Conservation (phyloP, 2,113 vertebrate genomes). For the Brachypteracias leptosomus region DNA sequence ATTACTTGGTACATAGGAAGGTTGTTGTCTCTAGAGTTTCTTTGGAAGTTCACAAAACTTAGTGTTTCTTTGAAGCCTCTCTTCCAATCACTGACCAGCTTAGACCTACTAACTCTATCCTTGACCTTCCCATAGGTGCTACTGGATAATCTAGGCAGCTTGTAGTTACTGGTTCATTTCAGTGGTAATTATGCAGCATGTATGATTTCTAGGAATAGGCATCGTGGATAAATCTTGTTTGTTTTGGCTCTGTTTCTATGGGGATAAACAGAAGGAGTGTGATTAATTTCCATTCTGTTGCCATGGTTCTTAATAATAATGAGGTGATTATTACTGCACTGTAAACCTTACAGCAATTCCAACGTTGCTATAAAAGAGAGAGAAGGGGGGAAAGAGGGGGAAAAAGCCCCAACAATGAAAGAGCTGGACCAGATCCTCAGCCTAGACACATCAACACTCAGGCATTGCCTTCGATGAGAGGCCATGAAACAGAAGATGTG, state of each 20-base stretch:
- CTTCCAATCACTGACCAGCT: background rate
- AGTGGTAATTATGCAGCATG: slow-evolving; percentile 14
- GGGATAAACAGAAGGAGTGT: slow-evolving; percentile 56
- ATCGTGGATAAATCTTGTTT: slow-evolving; percentile 59
- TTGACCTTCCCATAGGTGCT: background rate
- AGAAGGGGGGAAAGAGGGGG: background rate
- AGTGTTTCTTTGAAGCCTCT: background rate
- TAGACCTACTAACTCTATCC: too few species aligned
- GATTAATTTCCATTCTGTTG: slow-evolving; percentile 74
- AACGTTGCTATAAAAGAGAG: background rate
- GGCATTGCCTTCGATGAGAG: background rate
- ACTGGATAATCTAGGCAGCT: background rate
- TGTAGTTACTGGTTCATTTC: background rate
- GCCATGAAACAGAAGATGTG: slow-evolving; percentile 22
- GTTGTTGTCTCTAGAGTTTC: accelerated
- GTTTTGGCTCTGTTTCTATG: slow-evolving; percentile 67
- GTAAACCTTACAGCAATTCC: slow-evolving; percentile 54
- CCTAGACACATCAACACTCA: slow-evolving; percentile 30
- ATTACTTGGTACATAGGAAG: background rate
- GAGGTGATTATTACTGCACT: slow-evolving; percentile 66
- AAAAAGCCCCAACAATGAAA: background rate
- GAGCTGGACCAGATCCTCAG: background rate
- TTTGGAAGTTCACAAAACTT: background rate
- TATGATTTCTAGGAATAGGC: slow-evolving; percentile 62
- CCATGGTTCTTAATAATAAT: slow-evolving; percentile 76